phyloP scores from a whole-genome alignment of 2,113 vertebrate genomes.

The Hippotragus niger region DNA sequence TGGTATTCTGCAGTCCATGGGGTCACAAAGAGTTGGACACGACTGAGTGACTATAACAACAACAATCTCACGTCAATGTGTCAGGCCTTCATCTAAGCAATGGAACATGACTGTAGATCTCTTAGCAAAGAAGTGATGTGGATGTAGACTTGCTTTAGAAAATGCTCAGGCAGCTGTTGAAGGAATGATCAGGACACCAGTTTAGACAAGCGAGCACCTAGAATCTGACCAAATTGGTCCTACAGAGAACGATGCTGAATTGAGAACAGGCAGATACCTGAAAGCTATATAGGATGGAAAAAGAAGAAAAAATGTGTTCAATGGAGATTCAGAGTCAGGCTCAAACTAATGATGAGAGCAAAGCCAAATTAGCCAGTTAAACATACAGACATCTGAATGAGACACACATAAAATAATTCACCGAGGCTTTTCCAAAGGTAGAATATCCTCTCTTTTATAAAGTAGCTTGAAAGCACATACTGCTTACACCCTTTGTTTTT shows the following conservation, averaged over 20 bases:
- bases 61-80: not conserved
- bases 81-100: not conserved
- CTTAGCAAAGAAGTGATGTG: not conserved
- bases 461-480: not conserved
- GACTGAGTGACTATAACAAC: not conserved
- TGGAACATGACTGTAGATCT: not conserved
- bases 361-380: not conserved
- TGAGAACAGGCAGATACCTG: not conserved
- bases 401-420: not conserved
- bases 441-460: not conserved
- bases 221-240: not conserved
- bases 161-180: not conserved
- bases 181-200: not conserved
- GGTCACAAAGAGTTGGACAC: not conserved
- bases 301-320: not conserved
- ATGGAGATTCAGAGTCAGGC: not conserved
- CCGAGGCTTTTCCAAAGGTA: not conserved
- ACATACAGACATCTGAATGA: not conserved
- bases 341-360: not conserved
- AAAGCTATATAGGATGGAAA: not conserved
- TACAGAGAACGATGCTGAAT: not conserved
- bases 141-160: not conserved
- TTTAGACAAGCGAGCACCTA: not conserved
- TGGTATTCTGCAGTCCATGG: not conserved
- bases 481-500: not conserved